phyloP scores from a whole-genome alignment of 1,140 invertebrate genomes.

The Drosophila pruinosa region DNA sequence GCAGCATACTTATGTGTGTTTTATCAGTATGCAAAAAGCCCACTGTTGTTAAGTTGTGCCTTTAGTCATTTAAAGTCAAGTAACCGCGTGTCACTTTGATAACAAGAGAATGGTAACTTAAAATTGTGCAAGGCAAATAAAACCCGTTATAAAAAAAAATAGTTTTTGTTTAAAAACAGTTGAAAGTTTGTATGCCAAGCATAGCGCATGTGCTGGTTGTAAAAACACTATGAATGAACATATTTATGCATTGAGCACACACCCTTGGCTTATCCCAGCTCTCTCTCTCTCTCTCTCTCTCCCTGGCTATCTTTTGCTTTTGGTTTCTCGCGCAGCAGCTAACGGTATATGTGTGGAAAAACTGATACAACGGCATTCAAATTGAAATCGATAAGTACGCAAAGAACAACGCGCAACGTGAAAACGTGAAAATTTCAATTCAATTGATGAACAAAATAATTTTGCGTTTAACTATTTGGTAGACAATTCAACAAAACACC shows the following conservation, averaged over 20 bases:
- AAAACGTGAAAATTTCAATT: constrained; percentile 38
- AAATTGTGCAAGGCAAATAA: background rate
- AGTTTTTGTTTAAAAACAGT: background rate
- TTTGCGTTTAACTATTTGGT: background rate
- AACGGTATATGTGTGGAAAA: constrained; percentile 55
- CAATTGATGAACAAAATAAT: constrained; percentile 10
- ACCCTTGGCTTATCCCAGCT: constrained; percentile 7
- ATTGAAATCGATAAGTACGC: constrained; percentile 81
- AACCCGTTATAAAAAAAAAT: background rate
- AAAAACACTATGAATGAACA: constrained; percentile 59
- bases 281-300: background rate
- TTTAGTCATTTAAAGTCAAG: background rate
- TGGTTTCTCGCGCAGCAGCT: constrained; percentile 35
- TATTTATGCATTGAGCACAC: background rate
- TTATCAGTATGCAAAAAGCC: constrained; percentile 32
- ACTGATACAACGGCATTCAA: constrained; percentile 62
- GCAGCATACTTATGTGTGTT: constrained; percentile 10
- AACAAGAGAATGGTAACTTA: background rate
- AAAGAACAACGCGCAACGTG: constrained; percentile 23
- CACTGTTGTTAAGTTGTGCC: background rate
- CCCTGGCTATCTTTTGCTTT: too few species aligned
- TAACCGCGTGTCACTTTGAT: constrained; percentile 3
- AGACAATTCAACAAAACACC: constrained; percentile 12
- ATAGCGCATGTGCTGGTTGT: constrained; percentile 45
- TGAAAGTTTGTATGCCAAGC: background rate